phyloP scores from a whole-genome alignment of 2,797 vertebrate species.

The Galago senegalensis region DNA sequence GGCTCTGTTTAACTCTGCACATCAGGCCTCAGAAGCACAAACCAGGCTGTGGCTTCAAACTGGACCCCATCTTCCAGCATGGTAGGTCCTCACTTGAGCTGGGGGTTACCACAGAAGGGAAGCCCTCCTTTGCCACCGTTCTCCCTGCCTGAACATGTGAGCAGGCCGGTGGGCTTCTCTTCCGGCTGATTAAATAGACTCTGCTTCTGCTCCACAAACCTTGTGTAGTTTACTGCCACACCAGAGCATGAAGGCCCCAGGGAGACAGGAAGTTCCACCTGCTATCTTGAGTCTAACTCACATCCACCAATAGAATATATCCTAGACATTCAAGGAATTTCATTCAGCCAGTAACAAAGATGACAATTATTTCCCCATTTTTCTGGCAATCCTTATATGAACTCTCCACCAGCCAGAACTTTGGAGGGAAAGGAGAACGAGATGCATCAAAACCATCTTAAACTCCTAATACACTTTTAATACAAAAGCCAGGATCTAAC shows the following conservation, averaged over 20 bases:
- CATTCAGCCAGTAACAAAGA: conserved; percentile 12
- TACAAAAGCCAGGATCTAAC: not conserved
- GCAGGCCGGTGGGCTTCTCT: not conserved
- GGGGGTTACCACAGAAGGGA: not conserved
- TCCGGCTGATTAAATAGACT: not conserved
- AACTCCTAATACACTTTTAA: not conserved
- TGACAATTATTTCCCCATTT: not conserved
- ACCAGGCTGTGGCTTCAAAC: not conserved
- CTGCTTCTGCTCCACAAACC: not conserved
- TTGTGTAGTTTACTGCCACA: not conserved
- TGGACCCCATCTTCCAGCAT: not conserved
- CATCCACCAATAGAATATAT: not conserved
- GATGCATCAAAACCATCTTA: not conserved
- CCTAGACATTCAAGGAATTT: not conserved
- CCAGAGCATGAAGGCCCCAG: not conserved
- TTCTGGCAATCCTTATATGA: not conserved
- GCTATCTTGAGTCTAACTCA: not conserved
- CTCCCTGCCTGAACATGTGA: not conserved
- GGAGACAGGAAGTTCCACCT: not conserved
- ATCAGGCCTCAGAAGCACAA: not conserved
- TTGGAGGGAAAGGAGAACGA: not conserved
- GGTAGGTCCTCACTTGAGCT: not conserved
- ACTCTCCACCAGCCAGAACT: not conserved
- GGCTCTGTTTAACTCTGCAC: not conserved
- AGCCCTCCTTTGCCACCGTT: not conserved